A percentile compares a stretch with the other conserved stretches of the same genome.
Evolutionary conservation across 37 sponge, comb jelly and placozoan genomes (phyloP).

Genomic region (Amphimedon queenslandica): DNA sequence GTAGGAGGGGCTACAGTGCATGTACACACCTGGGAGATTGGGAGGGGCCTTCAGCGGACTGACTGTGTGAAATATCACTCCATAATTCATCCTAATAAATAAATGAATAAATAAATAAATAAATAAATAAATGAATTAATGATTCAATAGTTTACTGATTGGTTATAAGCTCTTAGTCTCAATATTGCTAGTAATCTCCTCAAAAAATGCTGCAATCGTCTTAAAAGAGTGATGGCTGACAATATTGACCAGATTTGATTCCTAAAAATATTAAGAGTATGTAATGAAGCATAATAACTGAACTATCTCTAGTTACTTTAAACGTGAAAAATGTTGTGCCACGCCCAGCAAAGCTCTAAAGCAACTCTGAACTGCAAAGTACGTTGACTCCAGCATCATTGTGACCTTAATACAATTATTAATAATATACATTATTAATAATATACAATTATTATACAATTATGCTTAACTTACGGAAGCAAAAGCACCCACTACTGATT

Average conservation of each 20-base stretch:
- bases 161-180: slow-evolving; percentile 16
- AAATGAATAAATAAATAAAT: not conserved
- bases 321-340: slow-evolving; percentile 53
- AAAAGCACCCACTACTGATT: slow-evolving; percentile 71
- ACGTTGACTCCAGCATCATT: slow-evolving; percentile 75
- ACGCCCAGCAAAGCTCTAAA: slow-evolving; percentile 64
- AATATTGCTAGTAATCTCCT: slow-evolving; percentile 30
- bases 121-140: not conserved
- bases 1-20: too few relatives aligned
- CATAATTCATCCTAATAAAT: not conserved
- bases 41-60: too few relatives aligned
- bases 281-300: not conserved
- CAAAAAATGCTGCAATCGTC: slow-evolving; percentile 38
- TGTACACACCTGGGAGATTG: too few relatives aligned
- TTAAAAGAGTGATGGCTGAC: slow-evolving; percentile 31
- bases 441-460: not conserved
- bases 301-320: slow-evolving; percentile 13
- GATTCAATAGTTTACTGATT: slow-evolving; percentile 13
- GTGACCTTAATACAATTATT: slow-evolving; percentile 15
- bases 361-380: slow-evolving; percentile 76
- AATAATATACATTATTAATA: not conserved
- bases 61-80: too few relatives aligned
- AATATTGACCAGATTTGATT: slow-evolving; percentile 59
- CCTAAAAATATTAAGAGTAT: slow-evolving; percentile 17
- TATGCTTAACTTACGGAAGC: slow-evolving; percentile 56